Evolutionary conservation across 2,888 invertebrate species (phyloP).

Genomic region (Dasysyrphus tricinctus): DNA sequence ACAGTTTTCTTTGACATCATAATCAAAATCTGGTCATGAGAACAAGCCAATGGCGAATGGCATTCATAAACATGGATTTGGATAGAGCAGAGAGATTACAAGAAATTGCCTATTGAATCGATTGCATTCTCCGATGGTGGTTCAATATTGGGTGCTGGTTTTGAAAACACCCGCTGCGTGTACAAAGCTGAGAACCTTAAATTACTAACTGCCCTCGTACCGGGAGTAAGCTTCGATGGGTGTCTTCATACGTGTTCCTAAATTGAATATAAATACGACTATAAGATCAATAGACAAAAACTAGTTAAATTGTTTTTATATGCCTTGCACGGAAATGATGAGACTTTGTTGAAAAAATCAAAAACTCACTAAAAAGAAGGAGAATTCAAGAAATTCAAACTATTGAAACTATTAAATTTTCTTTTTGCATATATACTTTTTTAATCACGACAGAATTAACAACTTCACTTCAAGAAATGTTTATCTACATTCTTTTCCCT

Average conservation of each 20-base stretch:
- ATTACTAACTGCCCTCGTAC: slow-evolving; percentile 85
- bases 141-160: slow-evolving; percentile 89
- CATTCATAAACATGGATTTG: slow-evolving; percentile 87
- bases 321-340: slow-evolving; percentile 79
- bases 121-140: slow-evolving; percentile 90
- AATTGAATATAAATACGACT: slow-evolving; percentile 76
- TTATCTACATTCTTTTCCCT: no score
- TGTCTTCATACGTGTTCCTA: slow-evolving; percentile 78
- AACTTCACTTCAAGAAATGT: no score
- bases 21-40: slow-evolving; percentile 89
- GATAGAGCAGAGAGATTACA: slow-evolving; percentile 86
- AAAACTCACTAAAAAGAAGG: slow-evolving; percentile 69
- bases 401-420: no score
- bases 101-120: slow-evolving; percentile 85
- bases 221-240: slow-evolving; percentile 80
- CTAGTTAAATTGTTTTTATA: slow-evolving; percentile 78
- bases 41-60: slow-evolving; percentile 85
- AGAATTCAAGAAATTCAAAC: slow-evolving; percentile 51
- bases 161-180: slow-evolving; percentile 87
- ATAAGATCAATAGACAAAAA: slow-evolving; percentile 78
- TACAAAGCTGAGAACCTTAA: slow-evolving; percentile 87
- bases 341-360: slow-evolving; percentile 77
- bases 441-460: no score
- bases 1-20: slow-evolving; percentile 88
- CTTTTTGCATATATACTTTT: no score